A percentile compares a stretch with the other conserved stretches of the same genome.
Evolutionary conservation across 2,113 vertebrate genomes (phyloP).

Genomic region (Vidua macroura): DNA sequence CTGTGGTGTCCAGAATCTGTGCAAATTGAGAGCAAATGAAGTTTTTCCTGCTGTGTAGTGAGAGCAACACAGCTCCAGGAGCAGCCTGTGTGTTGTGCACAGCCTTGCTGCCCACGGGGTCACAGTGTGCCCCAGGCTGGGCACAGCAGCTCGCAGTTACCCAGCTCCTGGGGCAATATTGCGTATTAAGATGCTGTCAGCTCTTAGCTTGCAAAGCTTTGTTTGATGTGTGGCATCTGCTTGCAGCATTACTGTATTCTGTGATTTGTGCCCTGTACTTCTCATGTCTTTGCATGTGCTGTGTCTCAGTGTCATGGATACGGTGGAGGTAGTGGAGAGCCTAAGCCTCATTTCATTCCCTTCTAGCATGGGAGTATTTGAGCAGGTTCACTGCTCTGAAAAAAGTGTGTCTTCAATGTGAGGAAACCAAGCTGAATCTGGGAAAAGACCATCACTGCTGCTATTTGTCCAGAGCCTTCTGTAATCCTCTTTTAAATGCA

Average conservation of each 20-base stretch:
- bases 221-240: constrained; percentile 52
- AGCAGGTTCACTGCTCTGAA: neutral
- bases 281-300: constrained; percentile 43
- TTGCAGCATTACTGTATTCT: constrained; percentile 56
- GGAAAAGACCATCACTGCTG: neutral
- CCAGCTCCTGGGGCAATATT: neutral
- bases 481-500: constrained; percentile 3
- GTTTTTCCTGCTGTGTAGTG: neutral
- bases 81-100: neutral
- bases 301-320: constrained; percentile 21
- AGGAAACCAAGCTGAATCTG: neutral
- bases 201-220: constrained; percentile 37
- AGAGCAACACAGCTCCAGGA: constrained; percentile 16
- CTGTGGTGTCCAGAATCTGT: neutral
- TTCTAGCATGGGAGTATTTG: neutral
- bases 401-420: neutral
- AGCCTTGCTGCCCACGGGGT: neutral
- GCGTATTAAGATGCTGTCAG: neutral
- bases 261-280: constrained; percentile 53
- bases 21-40: constrained; percentile 5
- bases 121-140: neutral
- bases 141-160: neutral
- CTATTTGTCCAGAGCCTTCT: neutral
- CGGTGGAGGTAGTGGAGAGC: neutral
- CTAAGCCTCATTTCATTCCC: neutral